Percentiles rank a stretch among this genome's conserved stretches.
Evolutionary conservation across 1,140 invertebrate genomes (phyloP).

Genomic region (Cyclina sinensis): DNA sequence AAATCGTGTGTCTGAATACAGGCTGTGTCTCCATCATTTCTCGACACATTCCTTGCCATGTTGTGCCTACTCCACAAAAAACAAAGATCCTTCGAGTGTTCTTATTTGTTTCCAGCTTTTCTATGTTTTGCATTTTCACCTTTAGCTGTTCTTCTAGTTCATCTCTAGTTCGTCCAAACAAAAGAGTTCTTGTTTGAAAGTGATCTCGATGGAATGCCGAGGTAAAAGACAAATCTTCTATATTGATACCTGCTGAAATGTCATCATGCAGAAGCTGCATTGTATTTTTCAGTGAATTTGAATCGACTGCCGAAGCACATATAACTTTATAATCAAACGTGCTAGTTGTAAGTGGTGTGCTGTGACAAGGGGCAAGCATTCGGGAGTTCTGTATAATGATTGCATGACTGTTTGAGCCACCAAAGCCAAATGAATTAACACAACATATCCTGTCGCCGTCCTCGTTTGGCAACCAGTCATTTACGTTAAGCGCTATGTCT

Average conservation of each 20-base stretch:
- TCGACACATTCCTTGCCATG: constrained; percentile 76
- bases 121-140: neutral
- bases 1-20: constrained; percentile 65
- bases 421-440: constrained; percentile 82
- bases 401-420: constrained; percentile 80
- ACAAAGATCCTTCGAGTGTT: constrained; percentile 67
- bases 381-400: constrained; percentile 10
- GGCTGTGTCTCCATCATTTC: constrained; percentile 63
- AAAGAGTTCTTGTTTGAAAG: neutral
- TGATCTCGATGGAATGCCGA: constrained; percentile 37
- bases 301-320: constrained; percentile 42
- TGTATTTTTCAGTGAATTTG: neutral
- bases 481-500: constrained; percentile 67
- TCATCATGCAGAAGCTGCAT: neutral
- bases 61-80: constrained; percentile 78
- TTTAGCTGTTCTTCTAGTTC: constrained; percentile 23
- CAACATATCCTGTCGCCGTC: constrained; percentile 62
- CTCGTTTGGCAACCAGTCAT: constrained; percentile 84
- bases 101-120: neutral
- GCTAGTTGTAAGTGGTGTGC: constrained; percentile 75
- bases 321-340: neutral
- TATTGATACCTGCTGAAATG: neutral
- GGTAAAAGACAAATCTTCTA: constrained; percentile 30
- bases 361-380: neutral
- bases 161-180: neutral